Conservation (phyloP, 2,888 invertebrate genomes). For the Lobophora halterata region DNA sequence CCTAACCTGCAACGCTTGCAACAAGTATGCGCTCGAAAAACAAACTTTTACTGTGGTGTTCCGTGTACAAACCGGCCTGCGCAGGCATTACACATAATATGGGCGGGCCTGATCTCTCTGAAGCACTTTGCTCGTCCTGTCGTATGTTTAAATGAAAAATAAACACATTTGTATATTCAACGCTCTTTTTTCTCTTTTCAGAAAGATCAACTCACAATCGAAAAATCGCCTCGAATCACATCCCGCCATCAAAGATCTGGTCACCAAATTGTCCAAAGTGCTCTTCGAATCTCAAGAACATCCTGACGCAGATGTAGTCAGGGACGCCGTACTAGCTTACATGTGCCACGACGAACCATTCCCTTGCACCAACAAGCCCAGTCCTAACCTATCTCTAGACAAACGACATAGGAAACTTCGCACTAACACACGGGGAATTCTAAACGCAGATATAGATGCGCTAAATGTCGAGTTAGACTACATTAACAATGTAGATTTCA, state of each 20-base stretch:
- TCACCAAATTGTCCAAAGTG: conserved; percentile 83
- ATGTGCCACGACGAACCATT: conserved; percentile 91
- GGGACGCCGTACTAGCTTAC: conserved; percentile 91
- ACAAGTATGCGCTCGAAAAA: too few relatives aligned
- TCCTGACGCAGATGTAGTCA: conserved; percentile 85
- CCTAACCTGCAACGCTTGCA: too few relatives aligned
- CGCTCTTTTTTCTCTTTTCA: conserved; percentile 41
- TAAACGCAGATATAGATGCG: conserved; percentile 66
- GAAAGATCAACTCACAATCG: conserved; percentile 81
- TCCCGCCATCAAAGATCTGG: conserved; percentile 86
- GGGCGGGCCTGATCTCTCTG: too few relatives aligned
- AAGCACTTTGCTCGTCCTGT: too few relatives aligned
- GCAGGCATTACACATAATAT: too few relatives aligned
- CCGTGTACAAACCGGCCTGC: too few relatives aligned
- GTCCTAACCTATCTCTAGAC: conserved; percentile 32
- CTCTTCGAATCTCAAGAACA: conserved; percentile 85
- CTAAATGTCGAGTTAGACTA: conserved; percentile 71
- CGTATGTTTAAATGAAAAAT: too few relatives aligned
- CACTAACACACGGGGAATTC: conserved; percentile 44
- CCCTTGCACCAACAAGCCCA: conserved; percentile 84
- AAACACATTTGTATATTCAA: too few relatives aligned
- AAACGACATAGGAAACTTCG: conserved; percentile 44
- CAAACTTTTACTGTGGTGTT: too few relatives aligned
- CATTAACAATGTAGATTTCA: conserved; percentile 68
- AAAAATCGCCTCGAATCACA: conserved; percentile 85